phyloP scores from a whole-genome alignment of 1,140 invertebrate species.

The Conopomorpha cramerella region DNA sequence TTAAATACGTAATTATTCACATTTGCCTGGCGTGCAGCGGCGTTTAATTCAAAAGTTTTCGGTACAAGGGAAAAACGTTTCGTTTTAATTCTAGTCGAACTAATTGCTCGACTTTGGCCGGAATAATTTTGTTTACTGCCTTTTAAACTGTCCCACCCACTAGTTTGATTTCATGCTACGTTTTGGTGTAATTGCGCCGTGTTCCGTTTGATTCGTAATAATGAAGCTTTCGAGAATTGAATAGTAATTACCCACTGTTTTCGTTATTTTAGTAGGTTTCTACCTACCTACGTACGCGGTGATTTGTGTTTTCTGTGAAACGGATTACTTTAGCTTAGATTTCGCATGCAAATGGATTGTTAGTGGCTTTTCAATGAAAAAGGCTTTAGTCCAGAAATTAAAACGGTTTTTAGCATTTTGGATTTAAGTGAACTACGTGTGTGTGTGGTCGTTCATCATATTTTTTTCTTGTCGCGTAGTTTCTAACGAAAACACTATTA shows the following conservation, averaged over 20 bases:
- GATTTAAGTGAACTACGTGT: no score
- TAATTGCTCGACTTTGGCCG: constrained; percentile 51
- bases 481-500: no score
- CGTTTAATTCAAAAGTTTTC: constrained; percentile 47
- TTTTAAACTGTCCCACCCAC: constrained; percentile 51
- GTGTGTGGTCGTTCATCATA: no score
- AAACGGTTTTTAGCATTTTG: no score
- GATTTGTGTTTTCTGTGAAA: no score
- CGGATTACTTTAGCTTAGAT: no score
- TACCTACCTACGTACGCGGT: no score
- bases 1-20: constrained; percentile 60
- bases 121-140: constrained; percentile 56
- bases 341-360: no score
- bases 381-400: no score
- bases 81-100: constrained; percentile 54
- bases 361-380: no score
- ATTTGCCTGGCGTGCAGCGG: constrained; percentile 51
- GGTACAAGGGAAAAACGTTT: neutral
- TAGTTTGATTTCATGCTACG: constrained; percentile 21
- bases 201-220: constrained; percentile 10
- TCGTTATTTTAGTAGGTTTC: no score
- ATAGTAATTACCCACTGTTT: neutral
- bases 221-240: constrained; percentile 14
- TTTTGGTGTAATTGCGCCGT: constrained; percentile 25
- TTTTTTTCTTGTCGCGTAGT: no score